Evolutionary conservation across 2,888 invertebrate species (phyloP).

Genomic region (Celastrina argiolus): DNA sequence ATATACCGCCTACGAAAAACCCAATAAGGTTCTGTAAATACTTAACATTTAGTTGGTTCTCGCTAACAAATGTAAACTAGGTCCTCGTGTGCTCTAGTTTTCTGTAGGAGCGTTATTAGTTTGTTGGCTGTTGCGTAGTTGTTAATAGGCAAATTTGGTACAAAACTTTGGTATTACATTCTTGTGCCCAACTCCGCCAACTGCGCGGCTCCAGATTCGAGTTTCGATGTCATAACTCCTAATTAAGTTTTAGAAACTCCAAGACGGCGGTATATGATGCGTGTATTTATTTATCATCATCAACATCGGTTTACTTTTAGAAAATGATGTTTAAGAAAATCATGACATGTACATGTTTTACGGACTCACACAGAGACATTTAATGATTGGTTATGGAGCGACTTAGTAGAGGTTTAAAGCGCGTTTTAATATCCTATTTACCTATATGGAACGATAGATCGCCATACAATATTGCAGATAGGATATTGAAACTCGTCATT

Average conservation of each 20-base stretch:
- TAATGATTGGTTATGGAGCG: too few relatives aligned
- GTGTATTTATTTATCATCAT: neutral
- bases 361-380: too few relatives aligned
- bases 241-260: neutral
- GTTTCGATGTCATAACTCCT: conserved; percentile 1
- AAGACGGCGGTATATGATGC: neutral
- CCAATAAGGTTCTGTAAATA: neutral
- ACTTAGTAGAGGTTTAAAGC: too few relatives aligned
- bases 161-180: conserved; percentile 13
- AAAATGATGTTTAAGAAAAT: too few relatives aligned
- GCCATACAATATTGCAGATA: too few relatives aligned
- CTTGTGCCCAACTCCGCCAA: neutral
- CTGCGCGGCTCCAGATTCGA: neutral
- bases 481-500: too few relatives aligned
- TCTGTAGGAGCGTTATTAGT: conserved; percentile 7
- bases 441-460: too few relatives aligned
- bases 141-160: conserved; percentile 7
- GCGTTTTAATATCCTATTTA: too few relatives aligned
- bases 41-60: neutral
- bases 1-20: neutral
- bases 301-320: neutral
- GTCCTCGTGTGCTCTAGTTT: conserved; percentile 4
- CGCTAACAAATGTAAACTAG: neutral
- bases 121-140: neutral
- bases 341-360: too few relatives aligned